Evolutionary conservation across 2,113 vertebrate species (phyloP).

Genomic region (Chionomys nivalis): DNA sequence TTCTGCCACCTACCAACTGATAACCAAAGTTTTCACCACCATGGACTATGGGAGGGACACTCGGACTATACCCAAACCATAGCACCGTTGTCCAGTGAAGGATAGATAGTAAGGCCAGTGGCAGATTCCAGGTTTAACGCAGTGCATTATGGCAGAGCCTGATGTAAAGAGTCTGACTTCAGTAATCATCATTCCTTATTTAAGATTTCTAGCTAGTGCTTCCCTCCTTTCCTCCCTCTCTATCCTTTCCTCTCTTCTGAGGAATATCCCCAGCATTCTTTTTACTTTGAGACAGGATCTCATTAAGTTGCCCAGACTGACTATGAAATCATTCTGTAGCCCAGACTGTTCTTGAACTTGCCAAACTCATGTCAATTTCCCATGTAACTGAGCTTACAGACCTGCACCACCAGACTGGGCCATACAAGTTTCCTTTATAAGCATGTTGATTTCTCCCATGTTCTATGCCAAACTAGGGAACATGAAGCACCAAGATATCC

Average conservation of each 20-base stretch:
- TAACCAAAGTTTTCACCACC: neutral
- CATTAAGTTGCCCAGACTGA: neutral
- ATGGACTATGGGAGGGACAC: neutral
- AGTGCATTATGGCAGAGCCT: neutral
- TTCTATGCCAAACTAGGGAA: neutral
- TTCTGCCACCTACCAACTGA: neutral
- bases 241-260: neutral
- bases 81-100: neutral
- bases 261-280: neutral
- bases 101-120: neutral
- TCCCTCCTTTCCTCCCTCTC: neutral
- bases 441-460: neutral
- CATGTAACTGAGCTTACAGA: neutral
- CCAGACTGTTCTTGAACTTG: neutral
- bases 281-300: neutral
- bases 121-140: no score
- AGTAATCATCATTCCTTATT: fast-evolving
- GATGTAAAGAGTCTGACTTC: neutral
- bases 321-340: neutral
- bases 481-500: neutral
- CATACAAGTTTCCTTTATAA: neutral
- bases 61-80: neutral
- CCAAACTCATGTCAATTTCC: neutral
- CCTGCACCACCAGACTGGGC: neutral
- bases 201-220: neutral